Evolutionary conservation across 2,113 vertebrate species (phyloP).

Genomic region (Salvelinus namaycush): DNA sequence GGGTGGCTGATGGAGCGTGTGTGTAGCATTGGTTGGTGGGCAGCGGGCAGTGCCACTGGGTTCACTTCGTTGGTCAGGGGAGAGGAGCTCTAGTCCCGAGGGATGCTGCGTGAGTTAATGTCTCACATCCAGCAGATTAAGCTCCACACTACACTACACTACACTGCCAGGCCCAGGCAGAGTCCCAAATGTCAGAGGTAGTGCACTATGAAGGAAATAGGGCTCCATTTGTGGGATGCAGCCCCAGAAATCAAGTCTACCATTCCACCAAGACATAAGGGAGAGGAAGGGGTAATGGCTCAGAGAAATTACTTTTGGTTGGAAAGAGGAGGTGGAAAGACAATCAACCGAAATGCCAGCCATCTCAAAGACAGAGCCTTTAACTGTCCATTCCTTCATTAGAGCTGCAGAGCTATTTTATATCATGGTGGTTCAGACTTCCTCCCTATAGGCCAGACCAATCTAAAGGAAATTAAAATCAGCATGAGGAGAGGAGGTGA

Average conservation of each 20-base stretch:
- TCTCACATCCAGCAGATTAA: conserved; percentile 58
- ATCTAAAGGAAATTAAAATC: background rate
- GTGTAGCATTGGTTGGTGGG: background rate
- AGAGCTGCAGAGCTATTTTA: conserved; percentile 15
- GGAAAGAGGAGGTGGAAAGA: conserved; percentile 11
- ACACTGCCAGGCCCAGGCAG: too few species aligned
- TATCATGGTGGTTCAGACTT: background rate
- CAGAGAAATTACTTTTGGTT: conserved; percentile 49
- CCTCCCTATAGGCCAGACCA: background rate
- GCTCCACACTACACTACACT: background rate
- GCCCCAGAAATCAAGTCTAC: conserved; percentile 23
- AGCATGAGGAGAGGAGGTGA: too few species aligned
- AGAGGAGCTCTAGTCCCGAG: conserved; percentile 7
- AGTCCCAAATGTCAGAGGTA: too few species aligned
- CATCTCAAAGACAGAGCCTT: conserved; percentile 7
- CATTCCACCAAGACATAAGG: conserved; percentile 34
- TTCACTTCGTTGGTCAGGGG: conserved; percentile 45
- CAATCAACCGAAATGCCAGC: conserved; percentile 26
- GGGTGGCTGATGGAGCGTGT: conserved; percentile 13
- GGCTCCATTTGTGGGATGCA: conserved; percentile 3
- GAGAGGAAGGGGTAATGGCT: conserved; percentile 52
- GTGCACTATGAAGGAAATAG: too few species aligned
- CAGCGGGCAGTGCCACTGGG: conserved; percentile 8
- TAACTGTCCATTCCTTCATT: conserved; percentile 44
- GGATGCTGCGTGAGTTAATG: conserved; percentile 40